These are phyloP conservation scores for Microcebus lehilahytsara DNA, from an alignment of 2,113 vertebrate genomes.

Conservation along the genomic window DNA sequence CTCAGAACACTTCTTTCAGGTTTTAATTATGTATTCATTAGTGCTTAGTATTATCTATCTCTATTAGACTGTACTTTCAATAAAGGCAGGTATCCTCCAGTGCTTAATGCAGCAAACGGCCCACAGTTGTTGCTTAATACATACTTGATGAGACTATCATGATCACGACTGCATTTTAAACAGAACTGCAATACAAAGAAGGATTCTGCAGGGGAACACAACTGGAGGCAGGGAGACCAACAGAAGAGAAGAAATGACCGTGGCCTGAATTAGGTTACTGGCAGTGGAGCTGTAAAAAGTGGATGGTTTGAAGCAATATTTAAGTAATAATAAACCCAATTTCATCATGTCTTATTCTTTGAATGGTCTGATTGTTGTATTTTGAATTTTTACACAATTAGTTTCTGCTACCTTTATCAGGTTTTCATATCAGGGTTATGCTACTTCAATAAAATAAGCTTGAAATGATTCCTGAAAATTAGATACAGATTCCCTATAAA, in stretches of 20 bases:
- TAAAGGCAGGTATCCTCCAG: neutral
- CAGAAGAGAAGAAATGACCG: neutral
- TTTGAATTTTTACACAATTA: neutral
- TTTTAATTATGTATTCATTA: neutral
- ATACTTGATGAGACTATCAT: neutral
- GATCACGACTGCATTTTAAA: neutral
- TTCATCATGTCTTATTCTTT: neutral
- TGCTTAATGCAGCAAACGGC: neutral
- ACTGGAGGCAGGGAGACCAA: neutral
- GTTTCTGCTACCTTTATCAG: neutral
- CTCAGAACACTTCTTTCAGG: neutral
- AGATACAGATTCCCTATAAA: neutral
- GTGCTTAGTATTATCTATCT: neutral
- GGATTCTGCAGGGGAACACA: neutral
- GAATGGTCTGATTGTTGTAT: neutral
- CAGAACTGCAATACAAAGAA: neutral
- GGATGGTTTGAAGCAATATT: neutral
- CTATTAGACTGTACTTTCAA: neutral
- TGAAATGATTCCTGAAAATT: neutral
- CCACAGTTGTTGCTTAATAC: neutral
- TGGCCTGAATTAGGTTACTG: neutral
- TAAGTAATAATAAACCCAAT: neutral
- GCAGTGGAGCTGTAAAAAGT: neutral
- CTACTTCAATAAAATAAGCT: slow-evolving; percentile 4
- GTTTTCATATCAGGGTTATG: neutral